Percentiles rank a stretch among this genome's conserved stretches.
Conservation (phyloP, 2,113 vertebrate genomes). For the Hystrix brachyura region DNA sequence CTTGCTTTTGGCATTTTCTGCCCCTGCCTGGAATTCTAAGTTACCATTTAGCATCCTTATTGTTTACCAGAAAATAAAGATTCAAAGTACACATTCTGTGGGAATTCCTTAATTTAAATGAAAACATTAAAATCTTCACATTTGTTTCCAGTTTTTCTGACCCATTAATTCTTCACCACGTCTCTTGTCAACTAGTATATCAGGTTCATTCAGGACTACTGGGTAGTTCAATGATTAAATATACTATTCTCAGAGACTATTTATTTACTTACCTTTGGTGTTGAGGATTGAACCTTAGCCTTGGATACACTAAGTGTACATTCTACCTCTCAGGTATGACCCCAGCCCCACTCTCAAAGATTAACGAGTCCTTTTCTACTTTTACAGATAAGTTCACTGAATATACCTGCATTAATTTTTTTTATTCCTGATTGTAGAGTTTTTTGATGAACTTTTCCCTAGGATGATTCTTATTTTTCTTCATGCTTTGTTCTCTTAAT, state of each 20-base stretch:
- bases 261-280: neutral
- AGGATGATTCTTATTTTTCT: neutral
- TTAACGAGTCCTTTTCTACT: neutral
- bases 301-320: neutral
- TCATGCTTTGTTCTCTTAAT: neutral
- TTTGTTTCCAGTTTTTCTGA: neutral
- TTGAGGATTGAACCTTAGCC: neutral
- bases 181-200: neutral
- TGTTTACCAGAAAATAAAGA: neutral
- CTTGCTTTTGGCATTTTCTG: neutral
- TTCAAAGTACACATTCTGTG: neutral
- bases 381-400: neutral
- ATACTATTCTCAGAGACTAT: neutral
- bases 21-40: neutral
- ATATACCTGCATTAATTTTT: neutral
- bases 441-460: neutral
- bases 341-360: neutral
- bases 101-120: neutral
- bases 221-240: neutral
- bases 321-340: neutral
- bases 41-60: neutral
- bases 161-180: neutral
- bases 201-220: neutral
- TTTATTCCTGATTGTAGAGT: neutral
- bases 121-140: neutral